Evolutionary conservation across 1,140 invertebrate genomes (phyloP), one percentile per base, ranked within the genome.

Genomic region (Theocolax elegans): DNA sequence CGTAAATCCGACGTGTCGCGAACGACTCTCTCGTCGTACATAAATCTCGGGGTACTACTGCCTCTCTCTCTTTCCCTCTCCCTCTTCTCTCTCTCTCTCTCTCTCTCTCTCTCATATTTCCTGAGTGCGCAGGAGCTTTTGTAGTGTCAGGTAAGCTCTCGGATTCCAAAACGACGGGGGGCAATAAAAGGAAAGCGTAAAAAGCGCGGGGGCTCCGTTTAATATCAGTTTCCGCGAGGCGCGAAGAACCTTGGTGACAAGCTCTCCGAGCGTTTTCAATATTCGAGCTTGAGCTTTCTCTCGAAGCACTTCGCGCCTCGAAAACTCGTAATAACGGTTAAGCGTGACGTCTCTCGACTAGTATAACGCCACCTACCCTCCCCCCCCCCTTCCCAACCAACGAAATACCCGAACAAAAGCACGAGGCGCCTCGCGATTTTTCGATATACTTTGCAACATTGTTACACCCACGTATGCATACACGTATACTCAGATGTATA

Each of bases 221-320:
- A 69, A 69, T 69, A 69, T 62, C 56, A 69, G 67, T 62, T 69
- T 31, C 48, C 46, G 13, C 58, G 25, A n/a, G 25, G n/a, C 3
- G 42, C 7, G 12, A 44, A 44, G 40, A 44, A 44, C 40, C 40
- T 10, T 44, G 10, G 23, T 31, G 51, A 49, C 51, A 53, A 49
- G 48, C 23, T 6, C 23, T 6, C 15, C 3, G 48, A 3, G 23
- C 3, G 23, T 23, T 8, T 23, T 10, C 8, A 6, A 25, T 49
- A 25, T 49, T 49, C 17, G 4, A 6, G 17, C 23, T 49, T 7
- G 17, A 21, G 8, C 35, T 40, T 21, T 40, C 10, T 38, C 8
- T 62, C 25, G 21, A 10, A 15, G 8, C 25, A 31, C 58, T 54
- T 62, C 15, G 27, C 67, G 27, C 58, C 44, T 27, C 21, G 66